phyloP scores from a whole-genome alignment of 1,140 invertebrate species.

The Lysiphlebus fabarum region DNA sequence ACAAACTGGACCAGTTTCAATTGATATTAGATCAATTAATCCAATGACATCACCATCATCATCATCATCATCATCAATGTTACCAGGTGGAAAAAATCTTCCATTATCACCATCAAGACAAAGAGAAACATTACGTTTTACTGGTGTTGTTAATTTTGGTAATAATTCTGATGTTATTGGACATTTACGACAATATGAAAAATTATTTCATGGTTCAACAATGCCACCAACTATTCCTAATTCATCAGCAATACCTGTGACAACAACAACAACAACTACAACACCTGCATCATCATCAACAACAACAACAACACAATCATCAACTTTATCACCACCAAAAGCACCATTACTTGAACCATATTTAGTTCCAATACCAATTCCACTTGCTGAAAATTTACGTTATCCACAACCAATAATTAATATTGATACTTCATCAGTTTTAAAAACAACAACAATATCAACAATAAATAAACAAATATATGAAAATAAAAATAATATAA shows the following conservation, averaged over 20 bases:
- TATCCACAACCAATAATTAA: constrained; percentile 20
- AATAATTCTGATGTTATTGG: constrained; percentile 42
- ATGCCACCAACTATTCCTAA: constrained; percentile 14
- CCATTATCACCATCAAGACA: constrained; percentile 27
- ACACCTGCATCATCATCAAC: constrained; percentile 1
- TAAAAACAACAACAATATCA: constrained; percentile 9
- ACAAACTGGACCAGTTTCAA: constrained; percentile 18
- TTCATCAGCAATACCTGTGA: constrained; percentile 3
- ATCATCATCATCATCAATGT: not conserved
- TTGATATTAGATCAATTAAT: constrained; percentile 12
- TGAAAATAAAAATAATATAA: not conserved
- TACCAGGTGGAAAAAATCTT: not conserved
- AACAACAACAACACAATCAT: constrained; percentile 14
- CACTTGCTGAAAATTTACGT: constrained; percentile 33
- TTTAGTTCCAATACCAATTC: constrained; percentile 36
- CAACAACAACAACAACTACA: not conserved
- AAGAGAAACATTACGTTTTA: constrained; percentile 46
- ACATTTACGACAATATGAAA: constrained; percentile 47
- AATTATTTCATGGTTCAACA: constrained; percentile 39
- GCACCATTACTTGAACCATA: constrained; percentile 28
- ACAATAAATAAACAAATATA: constrained; percentile 11
- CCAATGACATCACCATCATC: not conserved
- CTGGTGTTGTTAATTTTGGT: constrained; percentile 49
- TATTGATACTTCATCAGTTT: constrained; percentile 12
- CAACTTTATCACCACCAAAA: constrained; percentile 9